A percentile compares a stretch with the other conserved stretches of the same genome.
These are phyloP conservation scores for Sebastes taczanowskii DNA, from an alignment of 2,797 vertebrate species.

Conservation along the genomic window DNA sequence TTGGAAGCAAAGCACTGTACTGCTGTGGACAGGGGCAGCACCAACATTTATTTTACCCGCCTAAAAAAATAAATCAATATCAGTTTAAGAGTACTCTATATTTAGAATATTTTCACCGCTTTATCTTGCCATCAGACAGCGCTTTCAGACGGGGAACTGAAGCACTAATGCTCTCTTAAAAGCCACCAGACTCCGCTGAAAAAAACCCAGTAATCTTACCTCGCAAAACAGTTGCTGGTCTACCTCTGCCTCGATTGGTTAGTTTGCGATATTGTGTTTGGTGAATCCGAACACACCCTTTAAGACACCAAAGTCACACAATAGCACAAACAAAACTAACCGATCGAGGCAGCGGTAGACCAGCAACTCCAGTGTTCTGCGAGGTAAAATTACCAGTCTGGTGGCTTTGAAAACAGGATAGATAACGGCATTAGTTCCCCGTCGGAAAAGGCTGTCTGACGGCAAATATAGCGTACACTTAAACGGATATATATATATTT, in stretches of 20 bases:
- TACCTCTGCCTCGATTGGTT: too few species aligned
- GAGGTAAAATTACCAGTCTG: background rate
- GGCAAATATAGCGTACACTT: background rate
- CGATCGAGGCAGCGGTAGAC: background rate
- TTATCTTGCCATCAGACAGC: background rate
- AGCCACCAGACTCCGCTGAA: background rate
- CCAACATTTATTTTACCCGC: background rate
- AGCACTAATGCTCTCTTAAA: background rate
- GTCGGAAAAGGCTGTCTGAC: background rate
- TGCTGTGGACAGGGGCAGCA: background rate
- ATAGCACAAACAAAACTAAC: too few species aligned
- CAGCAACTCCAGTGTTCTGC: background rate
- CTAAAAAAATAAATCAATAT: background rate
- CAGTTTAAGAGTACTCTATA: background rate
- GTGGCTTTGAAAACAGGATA: background rate
- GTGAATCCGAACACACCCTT: too few species aligned
- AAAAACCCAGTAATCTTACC: background rate
- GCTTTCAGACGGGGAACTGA: background rate
- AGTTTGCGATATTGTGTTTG: too few species aligned
- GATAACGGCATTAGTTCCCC: background rate
- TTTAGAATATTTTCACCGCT: background rate
- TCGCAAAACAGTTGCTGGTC: background rate
- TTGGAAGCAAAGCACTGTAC: too few species aligned
- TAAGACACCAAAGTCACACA: too few species aligned
- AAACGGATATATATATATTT: background rate